Evolutionary conservation across 1,140 invertebrate genomes (phyloP).

Genomic region (Drosophila punjabiensis): DNA sequence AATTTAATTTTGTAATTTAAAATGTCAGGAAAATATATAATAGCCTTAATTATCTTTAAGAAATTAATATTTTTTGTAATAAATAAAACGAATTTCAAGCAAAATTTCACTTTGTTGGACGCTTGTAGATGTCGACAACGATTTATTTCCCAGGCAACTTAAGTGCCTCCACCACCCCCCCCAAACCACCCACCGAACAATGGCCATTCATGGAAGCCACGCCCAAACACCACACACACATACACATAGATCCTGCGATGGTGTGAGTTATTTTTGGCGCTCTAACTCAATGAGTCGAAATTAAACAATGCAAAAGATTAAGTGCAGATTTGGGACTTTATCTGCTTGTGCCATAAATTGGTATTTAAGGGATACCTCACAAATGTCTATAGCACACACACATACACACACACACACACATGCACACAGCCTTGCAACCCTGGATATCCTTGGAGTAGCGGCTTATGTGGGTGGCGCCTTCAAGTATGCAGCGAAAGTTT

Average conservation of each 20-base stretch:
- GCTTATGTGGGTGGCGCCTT: conserved; percentile 49
- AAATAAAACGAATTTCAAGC: neutral
- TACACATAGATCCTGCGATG: neutral
- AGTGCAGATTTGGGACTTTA: conserved; percentile 85
- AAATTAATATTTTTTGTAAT: neutral
- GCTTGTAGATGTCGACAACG: conserved; percentile 61
- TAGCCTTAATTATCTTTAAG: neutral
- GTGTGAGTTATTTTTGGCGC: conserved; percentile 59
- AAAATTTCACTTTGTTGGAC: neutral
- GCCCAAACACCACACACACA: conserved; percentile 18
- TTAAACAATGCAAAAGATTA: conserved; percentile 85
- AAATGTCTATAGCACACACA: conserved; percentile 74
- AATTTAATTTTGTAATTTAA: too few relatives aligned
- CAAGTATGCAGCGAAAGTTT: conserved; percentile 74
- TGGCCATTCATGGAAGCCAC: conserved; percentile 52
- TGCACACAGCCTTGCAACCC: conserved; percentile 4
- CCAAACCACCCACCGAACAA: conserved; percentile 46
- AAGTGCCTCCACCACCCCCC: conserved; percentile 39
- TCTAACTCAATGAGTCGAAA: conserved; percentile 85
- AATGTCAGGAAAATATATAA: neutral
- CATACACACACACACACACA: conserved; percentile 24
- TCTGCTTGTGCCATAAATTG: conserved; percentile 85
- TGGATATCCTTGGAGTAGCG: conserved; percentile 10
- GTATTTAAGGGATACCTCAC: conserved; percentile 85
- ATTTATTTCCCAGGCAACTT: conserved; percentile 79